phyloP scores from a whole-genome alignment of 2,888 invertebrate genomes.

The Lasioglossum calceatum region DNA sequence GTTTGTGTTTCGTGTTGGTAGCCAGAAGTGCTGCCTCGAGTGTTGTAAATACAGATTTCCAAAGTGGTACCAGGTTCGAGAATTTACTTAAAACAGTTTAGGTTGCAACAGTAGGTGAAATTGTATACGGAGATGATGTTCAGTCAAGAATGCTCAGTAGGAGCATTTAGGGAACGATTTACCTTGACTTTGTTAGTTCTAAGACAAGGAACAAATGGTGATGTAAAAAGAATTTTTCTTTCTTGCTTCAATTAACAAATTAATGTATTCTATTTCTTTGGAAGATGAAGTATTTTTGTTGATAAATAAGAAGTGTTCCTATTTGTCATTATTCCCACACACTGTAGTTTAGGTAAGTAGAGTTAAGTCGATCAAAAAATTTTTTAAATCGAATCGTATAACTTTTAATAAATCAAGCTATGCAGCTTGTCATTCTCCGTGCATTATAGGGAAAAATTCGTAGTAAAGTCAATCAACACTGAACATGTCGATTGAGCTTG shows the following conservation, averaged over 20 bases:
- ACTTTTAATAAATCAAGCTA: not conserved
- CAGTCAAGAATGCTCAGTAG: not conserved
- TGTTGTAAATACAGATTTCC: not conserved
- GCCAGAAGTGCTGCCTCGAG: not conserved
- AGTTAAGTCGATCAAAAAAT: not conserved
- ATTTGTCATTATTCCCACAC: not conserved
- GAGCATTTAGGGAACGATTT: not conserved
- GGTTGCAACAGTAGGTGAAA: not conserved
- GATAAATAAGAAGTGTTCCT: not conserved
- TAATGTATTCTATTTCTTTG: not conserved
- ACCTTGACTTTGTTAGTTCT: not conserved
- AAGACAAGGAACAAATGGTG: not conserved
- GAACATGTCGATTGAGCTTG: not conserved
- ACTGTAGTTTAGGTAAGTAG: not conserved
- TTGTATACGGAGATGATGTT: not conserved
- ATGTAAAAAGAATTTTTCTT: not conserved
- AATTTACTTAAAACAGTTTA: not conserved
- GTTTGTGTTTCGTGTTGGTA: slow-evolving; percentile 6
- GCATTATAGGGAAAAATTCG: not conserved
- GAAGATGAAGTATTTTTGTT: not conserved
- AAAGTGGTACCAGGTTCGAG: not conserved
- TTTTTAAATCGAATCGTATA: not conserved
- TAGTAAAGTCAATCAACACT: not conserved
- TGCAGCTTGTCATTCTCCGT: not conserved
- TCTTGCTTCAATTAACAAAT: no score